A percentile compares a stretch with the other conserved stretches of the same genome.
Evolutionary conservation across 2,888 invertebrate species (phyloP).

Genomic region (Pseudoips prasinana): DNA sequence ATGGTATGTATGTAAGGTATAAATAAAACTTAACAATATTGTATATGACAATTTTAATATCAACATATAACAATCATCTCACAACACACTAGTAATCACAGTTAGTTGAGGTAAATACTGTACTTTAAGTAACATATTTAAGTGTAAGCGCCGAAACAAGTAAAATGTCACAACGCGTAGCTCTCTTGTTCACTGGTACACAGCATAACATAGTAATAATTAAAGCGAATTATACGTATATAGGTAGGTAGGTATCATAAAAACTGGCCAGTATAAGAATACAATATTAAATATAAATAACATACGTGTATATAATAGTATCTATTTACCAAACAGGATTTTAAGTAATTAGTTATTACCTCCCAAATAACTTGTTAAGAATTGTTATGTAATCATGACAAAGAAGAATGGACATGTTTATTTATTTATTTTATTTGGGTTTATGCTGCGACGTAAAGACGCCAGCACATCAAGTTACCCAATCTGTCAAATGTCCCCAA

Average conservation of each 20-base stretch:
- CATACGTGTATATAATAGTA: too few species aligned
- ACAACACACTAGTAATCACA: slow-evolving; percentile 68
- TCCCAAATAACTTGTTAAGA: too few species aligned
- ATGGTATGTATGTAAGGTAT: too few species aligned
- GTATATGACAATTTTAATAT: slow-evolving; percentile 29
- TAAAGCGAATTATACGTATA: slow-evolving; percentile 38
- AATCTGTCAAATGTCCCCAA: too few species aligned
- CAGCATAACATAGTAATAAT: slow-evolving; percentile 37
- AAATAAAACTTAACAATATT: slow-evolving; percentile 5
- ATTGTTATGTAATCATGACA: too few species aligned
- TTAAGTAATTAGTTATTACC: too few species aligned
- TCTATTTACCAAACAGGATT: too few species aligned
- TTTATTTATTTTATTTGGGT: too few species aligned
- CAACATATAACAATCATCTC: slow-evolving; percentile 49
- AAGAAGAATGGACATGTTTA: too few species aligned
- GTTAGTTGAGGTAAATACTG: slow-evolving; percentile 77
- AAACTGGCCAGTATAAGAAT: slow-evolving; percentile 15
- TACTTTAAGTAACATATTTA: slow-evolving; percentile 43
- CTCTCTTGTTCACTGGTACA: slow-evolving; percentile 48
- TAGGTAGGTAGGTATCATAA: slow-evolving; percentile 11
- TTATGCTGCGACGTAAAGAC: too few species aligned
- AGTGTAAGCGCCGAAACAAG: slow-evolving; percentile 30
- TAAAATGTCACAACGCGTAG: slow-evolving; percentile 39
- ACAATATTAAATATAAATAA: too few species aligned
- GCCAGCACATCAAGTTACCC: too few species aligned